phyloP scores from a whole-genome alignment of 2,113 vertebrate genomes.

The Alectura lathami region DNA sequence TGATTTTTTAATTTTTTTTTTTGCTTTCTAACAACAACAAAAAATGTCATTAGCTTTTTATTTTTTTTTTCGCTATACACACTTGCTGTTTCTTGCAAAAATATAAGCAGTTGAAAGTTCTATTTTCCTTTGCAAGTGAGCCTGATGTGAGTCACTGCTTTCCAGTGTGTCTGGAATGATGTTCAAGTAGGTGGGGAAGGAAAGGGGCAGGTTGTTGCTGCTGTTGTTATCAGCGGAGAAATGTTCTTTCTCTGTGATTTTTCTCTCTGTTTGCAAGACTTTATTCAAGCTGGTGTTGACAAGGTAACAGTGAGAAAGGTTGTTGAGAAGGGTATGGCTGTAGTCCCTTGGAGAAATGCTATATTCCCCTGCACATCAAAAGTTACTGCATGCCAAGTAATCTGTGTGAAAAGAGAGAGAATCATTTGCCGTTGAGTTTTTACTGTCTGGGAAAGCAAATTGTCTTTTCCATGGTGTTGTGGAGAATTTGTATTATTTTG shows the following conservation, averaged over 20 bases:
- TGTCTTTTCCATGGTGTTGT: background rate
- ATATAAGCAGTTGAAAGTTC: background rate
- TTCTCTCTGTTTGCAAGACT: background rate
- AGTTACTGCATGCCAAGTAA: background rate
- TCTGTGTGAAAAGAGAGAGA: background rate
- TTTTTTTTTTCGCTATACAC: background rate
- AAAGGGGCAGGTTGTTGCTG: background rate
- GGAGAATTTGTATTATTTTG: slow-evolving; percentile 17
- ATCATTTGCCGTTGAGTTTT: slow-evolving; percentile 5
- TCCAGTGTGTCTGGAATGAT: background rate
- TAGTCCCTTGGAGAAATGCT: background rate
- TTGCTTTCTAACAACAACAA: background rate
- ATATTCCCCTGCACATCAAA: background rate
- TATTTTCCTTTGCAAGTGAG: background rate
- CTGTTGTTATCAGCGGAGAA: background rate
- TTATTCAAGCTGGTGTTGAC: background rate
- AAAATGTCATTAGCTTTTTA: background rate
- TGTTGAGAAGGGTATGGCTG: background rate
- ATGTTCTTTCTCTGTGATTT: background rate
- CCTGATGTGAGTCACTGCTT: background rate
- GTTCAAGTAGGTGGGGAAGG: background rate
- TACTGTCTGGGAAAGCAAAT: background rate
- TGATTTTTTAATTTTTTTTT: background rate
- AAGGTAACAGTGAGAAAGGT: background rate
- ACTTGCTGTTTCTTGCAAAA: background rate